Evolutionary conservation across 2,888 invertebrate genomes (phyloP).

Genomic region (Diploptera punctata): DNA sequence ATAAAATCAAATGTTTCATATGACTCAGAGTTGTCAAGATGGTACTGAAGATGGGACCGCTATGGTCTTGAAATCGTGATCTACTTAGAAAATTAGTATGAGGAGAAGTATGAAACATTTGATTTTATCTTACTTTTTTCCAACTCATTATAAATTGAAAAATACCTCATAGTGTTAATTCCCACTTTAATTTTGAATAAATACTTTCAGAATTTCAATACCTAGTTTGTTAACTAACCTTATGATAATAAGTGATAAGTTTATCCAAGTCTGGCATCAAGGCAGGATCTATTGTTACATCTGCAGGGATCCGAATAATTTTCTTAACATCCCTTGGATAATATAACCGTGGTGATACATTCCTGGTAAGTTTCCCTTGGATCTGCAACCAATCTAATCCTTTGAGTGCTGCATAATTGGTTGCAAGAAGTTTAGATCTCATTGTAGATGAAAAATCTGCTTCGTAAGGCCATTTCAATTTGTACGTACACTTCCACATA

Average conservation of each 20-base stretch:
- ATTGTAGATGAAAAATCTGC: background rate
- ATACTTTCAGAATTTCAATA: too few species aligned
- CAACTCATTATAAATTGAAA: too few species aligned
- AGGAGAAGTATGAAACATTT: too few species aligned
- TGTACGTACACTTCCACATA: background rate
- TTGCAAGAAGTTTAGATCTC: background rate
- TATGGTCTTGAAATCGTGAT: too few species aligned
- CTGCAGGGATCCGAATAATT: background rate
- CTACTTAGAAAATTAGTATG: too few species aligned
- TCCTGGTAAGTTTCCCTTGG: background rate
- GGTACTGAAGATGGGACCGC: too few species aligned
- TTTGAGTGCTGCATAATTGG: background rate
- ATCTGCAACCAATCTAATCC: background rate
- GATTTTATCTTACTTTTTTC: too few species aligned
- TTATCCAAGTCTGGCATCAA: background rate
- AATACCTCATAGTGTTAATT: too few species aligned
- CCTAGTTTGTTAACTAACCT: too few species aligned
- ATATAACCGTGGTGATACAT: background rate
- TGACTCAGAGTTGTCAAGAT: too few species aligned
- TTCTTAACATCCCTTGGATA: background rate
- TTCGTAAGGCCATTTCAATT: background rate
- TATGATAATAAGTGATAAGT: background rate
- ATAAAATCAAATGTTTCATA: too few species aligned
- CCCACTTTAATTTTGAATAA: too few species aligned
- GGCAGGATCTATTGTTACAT: background rate